Conservation (phyloP, 1,140 invertebrate species). For the Radopholus similis region DNA sequence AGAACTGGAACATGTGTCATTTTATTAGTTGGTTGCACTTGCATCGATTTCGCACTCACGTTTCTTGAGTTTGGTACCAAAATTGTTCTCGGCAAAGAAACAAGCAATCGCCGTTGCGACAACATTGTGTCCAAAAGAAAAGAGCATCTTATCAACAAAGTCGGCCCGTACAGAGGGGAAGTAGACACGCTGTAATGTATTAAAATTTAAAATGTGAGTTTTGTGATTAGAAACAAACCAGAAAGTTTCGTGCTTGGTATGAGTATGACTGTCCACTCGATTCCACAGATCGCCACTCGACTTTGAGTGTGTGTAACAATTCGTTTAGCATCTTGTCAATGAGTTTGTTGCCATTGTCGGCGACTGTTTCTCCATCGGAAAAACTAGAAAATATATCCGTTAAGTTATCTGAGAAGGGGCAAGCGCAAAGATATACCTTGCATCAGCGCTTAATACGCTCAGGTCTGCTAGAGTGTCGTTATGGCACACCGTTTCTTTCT, state of each 20-base stretch:
- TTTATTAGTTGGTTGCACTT: not conserved
- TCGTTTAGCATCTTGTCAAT: slow-evolving; percentile 2
- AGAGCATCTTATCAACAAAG: slow-evolving; percentile 16
- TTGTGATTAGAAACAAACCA: not conserved
- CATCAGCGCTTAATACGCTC: not conserved
- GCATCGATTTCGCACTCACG: not conserved
- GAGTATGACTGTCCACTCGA: not conserved
- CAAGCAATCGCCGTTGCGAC: slow-evolving; percentile 20
- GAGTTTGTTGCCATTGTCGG: not conserved
- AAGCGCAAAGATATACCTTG: not conserved
- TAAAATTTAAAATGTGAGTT: not conserved
- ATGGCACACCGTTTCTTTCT: slow-evolving; percentile 9
- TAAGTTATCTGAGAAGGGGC: not conserved
- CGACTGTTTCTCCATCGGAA: not conserved
- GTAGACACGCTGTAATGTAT: not conserved
- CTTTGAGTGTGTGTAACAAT: not conserved
- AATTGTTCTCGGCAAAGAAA: slow-evolving; percentile 28
- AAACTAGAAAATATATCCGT: not conserved
- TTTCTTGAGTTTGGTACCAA: slow-evolving; percentile 18
- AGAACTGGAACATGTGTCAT: not conserved
- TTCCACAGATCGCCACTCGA: not conserved
- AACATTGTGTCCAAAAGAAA: slow-evolving; percentile 2
- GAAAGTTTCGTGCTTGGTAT: not conserved
- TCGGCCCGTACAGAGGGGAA: slow-evolving; percentile 1
- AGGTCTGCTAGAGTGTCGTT: not conserved